Evolutionary conservation across 2,888 invertebrate genomes (phyloP).

Genomic region (Siphlonurus alternatus): DNA sequence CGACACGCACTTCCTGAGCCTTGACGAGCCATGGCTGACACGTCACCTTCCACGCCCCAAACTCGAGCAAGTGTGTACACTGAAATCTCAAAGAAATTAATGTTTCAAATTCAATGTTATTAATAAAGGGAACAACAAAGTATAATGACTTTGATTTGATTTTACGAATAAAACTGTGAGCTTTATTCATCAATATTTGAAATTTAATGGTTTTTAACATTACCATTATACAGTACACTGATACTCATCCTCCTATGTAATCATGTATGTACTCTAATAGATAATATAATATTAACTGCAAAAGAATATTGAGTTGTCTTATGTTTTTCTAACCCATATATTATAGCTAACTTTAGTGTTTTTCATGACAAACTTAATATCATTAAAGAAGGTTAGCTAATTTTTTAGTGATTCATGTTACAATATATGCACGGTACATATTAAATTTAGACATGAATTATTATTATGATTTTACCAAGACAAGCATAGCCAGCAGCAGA

Average conservation of each 20-base stretch:
- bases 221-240: no score
- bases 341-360: no score
- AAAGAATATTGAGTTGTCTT: no score
- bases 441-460: neutral
- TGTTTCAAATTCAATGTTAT: neutral
- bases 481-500: constrained; percentile 98
- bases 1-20: constrained; percentile 96
- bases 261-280: no score
- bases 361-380: no score
- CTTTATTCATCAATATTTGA: neutral
- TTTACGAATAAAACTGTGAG: neutral
- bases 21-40: constrained; percentile 60
- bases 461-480: constrained; percentile 35
- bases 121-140: neutral
- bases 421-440: no score
- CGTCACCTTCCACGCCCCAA: constrained; percentile 53
- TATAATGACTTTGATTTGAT: neutral
- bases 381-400: no score
- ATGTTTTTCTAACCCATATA: no score
- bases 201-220: no score
- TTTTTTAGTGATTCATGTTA: no score
- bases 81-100: constrained; percentile 11
- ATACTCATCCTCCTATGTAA: no score
- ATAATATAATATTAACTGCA: no score
- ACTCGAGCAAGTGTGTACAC: constrained; percentile 61